phyloP scores from a whole-genome alignment of 2,113 vertebrate genomes.

The Gymnarchus niloticus region DNA sequence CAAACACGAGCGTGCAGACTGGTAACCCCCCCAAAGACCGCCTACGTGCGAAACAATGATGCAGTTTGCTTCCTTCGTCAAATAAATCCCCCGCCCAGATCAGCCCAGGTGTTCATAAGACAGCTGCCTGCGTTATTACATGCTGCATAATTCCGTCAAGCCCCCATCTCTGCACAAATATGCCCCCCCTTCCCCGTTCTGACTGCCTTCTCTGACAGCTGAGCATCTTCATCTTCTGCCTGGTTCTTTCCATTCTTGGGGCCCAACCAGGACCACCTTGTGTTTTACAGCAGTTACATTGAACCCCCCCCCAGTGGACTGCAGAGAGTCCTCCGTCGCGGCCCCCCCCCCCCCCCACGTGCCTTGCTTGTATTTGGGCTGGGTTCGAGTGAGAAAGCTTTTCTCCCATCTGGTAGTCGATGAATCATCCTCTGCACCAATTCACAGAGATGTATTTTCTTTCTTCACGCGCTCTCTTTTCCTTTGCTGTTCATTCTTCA shows the following conservation, averaged over 20 bases:
- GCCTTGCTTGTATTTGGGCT: slow-evolving; percentile 33
- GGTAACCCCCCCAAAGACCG: neutral
- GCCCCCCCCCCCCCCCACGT: neutral
- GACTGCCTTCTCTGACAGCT: slow-evolving; percentile 18
- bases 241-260: slow-evolving; percentile 21
- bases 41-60: neutral
- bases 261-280: too few relatives aligned
- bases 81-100: slow-evolving; percentile 25
- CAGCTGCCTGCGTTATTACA: slow-evolving; percentile 2
- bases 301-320: too few relatives aligned
- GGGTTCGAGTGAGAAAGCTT: slow-evolving; percentile 45
- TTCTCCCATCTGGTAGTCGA: slow-evolving; percentile 41
- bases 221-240: neutral
- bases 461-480: neutral
- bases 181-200: neutral
- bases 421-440: slow-evolving; percentile 49
- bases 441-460: neutral
- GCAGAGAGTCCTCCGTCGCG: neutral
- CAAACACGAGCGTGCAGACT: neutral
- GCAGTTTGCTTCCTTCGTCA: slow-evolving; percentile 13
- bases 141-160: slow-evolving; percentile 9
- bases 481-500: neutral
- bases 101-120: slow-evolving; percentile 34
- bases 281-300: neutral
- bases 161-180: neutral